Base-by-base conservation (phyloP, 2,113 vertebrate species). In the Gymnorhina tibicen region DNA sequence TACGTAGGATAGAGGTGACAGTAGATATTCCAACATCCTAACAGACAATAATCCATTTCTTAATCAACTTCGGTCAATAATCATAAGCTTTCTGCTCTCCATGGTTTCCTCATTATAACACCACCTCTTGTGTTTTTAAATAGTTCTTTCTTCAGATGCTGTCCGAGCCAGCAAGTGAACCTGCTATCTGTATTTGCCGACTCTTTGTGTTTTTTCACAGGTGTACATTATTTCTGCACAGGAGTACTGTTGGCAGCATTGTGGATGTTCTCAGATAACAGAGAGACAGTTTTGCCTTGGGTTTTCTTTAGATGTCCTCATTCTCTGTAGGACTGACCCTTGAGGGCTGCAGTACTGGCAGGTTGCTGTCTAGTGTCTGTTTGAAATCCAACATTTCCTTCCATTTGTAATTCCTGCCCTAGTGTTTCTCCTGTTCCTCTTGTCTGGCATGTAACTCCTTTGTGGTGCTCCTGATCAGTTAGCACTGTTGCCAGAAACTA, bases 81-180 rank as follows among this genome's bases (percentile, higher is more conserved):
- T 95, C 88, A 94, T 84, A 91, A 93, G 92, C 93, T 91, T 93
- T 84, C 91, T 93, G 95, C 95, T 96, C 96, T 93, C 90, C 95
- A 94, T 96, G 96, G 95, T 93, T 95, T 97, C 96, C 96, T 97
- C 92, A 95, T 95, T 96, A 96, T 95, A 96, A 74, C 96, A 93
- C 96, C 96, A 96, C 96, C 96, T 94, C 96, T 94, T 91, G 95
- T 95, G 95, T 96, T 97, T 96, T 96, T 96, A 97, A 96, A 96
- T 89, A 96, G 95, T 96, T 89, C 95, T 91, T 89, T 95, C 93
- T 91, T 95, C 76, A 96, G 93, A 94, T 81, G 96, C 76, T 91
- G 92, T 91, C 92, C 69, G 0, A 94, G 88, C 85, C 95, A 88
- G 78, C 88, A 20, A 93, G 90, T 26, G 93, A 94, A 93, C 89